These are phyloP conservation scores for Aricia artaxerxes DNA, from an alignment of 2,888 invertebrate genomes.

Conservation along the genomic window DNA sequence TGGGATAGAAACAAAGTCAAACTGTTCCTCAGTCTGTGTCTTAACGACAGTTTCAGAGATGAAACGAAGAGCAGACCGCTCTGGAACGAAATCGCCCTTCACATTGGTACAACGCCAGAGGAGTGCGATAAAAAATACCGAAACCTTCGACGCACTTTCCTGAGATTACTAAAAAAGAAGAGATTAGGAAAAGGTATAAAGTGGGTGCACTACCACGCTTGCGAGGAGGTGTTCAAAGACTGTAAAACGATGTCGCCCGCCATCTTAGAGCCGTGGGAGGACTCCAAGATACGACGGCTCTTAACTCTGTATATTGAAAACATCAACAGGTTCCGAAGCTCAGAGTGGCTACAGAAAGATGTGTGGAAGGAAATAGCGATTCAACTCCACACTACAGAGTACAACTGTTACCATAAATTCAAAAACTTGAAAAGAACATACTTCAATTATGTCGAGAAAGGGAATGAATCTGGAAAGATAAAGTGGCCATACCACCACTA, in stretches of 20 bases:
- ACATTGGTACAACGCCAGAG: slow-evolving; percentile 58
- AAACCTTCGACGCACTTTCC: slow-evolving; percentile 64
- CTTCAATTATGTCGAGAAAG: slow-evolving; percentile 62
- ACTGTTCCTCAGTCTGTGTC: slow-evolving; percentile 59
- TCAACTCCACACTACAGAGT: slow-evolving; percentile 62
- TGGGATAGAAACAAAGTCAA: slow-evolving; percentile 69
- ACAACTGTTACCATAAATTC: slow-evolving; percentile 71
- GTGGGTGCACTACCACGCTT: slow-evolving; percentile 67
- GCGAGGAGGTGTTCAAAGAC: slow-evolving; percentile 70
- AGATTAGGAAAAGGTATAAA: slow-evolving; percentile 65
- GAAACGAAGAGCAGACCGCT: slow-evolving; percentile 55
- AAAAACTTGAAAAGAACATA: slow-evolving; percentile 71
- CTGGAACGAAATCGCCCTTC: slow-evolving; percentile 60
- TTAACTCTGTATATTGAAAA: slow-evolving; percentile 67
- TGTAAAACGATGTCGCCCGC: slow-evolving; percentile 58
- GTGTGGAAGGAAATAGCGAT: slow-evolving; percentile 70
- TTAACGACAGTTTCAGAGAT: slow-evolving; percentile 55
- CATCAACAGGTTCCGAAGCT: slow-evolving; percentile 56
- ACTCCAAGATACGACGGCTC: slow-evolving; percentile 59
- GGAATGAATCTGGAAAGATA: slow-evolving; percentile 57
- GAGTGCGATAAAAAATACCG: slow-evolving; percentile 68
- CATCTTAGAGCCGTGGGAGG: slow-evolving; percentile 66
- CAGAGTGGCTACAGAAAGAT: slow-evolving; percentile 63
- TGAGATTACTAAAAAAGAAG: slow-evolving; percentile 68
- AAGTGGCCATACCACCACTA: slow-evolving; percentile 70